Evolutionary conservation across 2,113 vertebrate species (phyloP), one percentile per base, ranked within the genome.

Genomic region (Corythoichthys intestinalis): DNA sequence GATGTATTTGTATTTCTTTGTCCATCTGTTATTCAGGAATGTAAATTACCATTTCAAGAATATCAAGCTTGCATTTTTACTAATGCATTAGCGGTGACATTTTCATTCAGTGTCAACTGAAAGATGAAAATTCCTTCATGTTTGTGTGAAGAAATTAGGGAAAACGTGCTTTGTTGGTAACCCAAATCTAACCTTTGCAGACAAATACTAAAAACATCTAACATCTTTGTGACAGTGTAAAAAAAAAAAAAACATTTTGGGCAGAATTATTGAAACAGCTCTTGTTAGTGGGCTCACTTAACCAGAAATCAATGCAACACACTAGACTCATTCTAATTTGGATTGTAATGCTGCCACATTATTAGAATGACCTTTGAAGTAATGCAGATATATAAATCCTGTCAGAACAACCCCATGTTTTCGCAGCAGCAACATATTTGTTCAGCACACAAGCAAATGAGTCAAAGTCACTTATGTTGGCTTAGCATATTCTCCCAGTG

Each of bases 401-500:
- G 1, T 65, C 47, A 50, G 28, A 65, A n/a, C 34, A 39, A 75
- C 39, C 47, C 72, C 46, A 41, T 59, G 61, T 46, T 57, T 35
- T 63, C 49, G 68, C 39, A 80, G 41, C 20, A 20, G 28, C 20
- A 20, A 62, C 41, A 62, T 62, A 62, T 66, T 11, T 56, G 11
- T 20, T 15, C 15, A 7, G 37, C 58, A 56, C 39, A 58, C 48
- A 57, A 47, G 7, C 50, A 74, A 72, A 71, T 53, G 9, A 54
- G 37, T 50, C 52, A 73, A 73, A 65, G 64, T 47, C 10, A 14
- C 67, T 20, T 70, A 61, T 70, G 67, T 68, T 74, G 67, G 49
- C 54, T 71, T 48, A 59, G 50, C 60, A 71, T 79, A 72, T 56
- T 57, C 67, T 81, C 67, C 39, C 17, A 3, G 20, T 50, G 63